Conservation (phyloP, 2,888 invertebrate species). For the Tanaodytes sp. region DNA sequence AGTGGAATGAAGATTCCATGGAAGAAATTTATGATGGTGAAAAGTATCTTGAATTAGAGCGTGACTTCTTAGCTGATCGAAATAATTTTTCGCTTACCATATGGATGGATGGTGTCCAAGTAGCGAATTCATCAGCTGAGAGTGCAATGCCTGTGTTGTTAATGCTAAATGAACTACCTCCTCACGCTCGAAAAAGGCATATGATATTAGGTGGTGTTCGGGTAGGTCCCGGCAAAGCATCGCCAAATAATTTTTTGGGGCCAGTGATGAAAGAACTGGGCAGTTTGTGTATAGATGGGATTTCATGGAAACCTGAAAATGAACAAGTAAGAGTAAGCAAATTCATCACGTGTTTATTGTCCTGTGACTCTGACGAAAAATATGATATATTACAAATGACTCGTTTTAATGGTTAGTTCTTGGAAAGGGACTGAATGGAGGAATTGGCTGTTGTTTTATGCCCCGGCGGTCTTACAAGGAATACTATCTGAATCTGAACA, state of each 20-base stretch:
- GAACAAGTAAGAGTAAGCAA: not conserved
- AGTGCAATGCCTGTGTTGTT: conserved; percentile 3
- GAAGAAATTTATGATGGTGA: conserved; percentile 26
- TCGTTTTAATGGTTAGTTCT: conserved; percentile 4
- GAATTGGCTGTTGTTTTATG: conserved; percentile 33
- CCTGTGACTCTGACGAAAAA: conserved; percentile 8
- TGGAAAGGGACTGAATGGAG: conserved; percentile 43
- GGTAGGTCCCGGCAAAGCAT: conserved; percentile 3
- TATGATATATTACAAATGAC: conserved; percentile 6
- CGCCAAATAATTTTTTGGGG: not conserved
- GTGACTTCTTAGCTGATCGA: not conserved
- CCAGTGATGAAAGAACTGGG: conserved; percentile 3
- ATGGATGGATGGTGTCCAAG: conserved; percentile 10
- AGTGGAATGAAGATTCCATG: not conserved
- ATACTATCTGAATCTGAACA: conserved; percentile 1
- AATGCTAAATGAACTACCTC: conserved; percentile 13
- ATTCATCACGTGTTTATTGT: conserved; percentile 4
- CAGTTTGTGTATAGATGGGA: not conserved
- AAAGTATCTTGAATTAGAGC: not conserved
- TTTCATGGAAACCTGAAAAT: conserved; percentile 8
- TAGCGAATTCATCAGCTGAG: not conserved
- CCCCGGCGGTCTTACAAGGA: not conserved
- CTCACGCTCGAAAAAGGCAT: conserved; percentile 15
- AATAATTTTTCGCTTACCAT: conserved; percentile 15
- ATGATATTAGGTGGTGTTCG: conserved; percentile 15